A percentile compares a stretch with the other conserved stretches of the same genome.
phyloP scores from a whole-genome alignment of 2,797 vertebrate species.

The Chlorospingus flavigularis region DNA sequence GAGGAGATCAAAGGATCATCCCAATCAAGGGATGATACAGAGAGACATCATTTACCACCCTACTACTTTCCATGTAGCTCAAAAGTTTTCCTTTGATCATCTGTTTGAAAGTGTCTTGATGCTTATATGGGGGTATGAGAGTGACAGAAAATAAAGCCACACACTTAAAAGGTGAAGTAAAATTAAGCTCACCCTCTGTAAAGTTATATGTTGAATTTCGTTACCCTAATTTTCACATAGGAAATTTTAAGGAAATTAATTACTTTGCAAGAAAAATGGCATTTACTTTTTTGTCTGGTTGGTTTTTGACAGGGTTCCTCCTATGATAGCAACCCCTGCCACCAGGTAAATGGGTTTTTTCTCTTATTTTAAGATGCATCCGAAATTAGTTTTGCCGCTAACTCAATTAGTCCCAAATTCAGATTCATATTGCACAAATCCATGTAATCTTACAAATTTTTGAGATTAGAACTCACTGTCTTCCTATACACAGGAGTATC shows the following conservation, averaged over 20 bases:
- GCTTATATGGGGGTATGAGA: not conserved
- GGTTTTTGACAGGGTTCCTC: constrained; percentile 11
- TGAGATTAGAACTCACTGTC: not conserved
- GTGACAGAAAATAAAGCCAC: not conserved
- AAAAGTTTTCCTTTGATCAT: not conserved
- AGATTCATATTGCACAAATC: not conserved
- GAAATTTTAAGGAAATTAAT: not conserved
- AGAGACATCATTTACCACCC: not conserved
- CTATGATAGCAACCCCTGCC: constrained; percentile 60
- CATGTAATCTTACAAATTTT: not conserved
- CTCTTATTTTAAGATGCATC: not conserved
- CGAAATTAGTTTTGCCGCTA: not conserved
- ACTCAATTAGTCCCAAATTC: not conserved
- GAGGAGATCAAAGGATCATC: not conserved
- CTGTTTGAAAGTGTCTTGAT: not conserved
- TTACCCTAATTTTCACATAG: not conserved
- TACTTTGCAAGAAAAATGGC: not conserved
- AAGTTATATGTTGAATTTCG: not conserved
- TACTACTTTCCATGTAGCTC: not conserved
- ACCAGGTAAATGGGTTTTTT: constrained; percentile 47
- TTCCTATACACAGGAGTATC: not conserved
- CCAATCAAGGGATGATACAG: not conserved
- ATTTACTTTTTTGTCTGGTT: not conserved
- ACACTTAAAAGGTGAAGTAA: not conserved
- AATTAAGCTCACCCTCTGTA: not conserved